Conservation (phyloP, 2,113 vertebrate genomes). For the Pagrus major region DNA sequence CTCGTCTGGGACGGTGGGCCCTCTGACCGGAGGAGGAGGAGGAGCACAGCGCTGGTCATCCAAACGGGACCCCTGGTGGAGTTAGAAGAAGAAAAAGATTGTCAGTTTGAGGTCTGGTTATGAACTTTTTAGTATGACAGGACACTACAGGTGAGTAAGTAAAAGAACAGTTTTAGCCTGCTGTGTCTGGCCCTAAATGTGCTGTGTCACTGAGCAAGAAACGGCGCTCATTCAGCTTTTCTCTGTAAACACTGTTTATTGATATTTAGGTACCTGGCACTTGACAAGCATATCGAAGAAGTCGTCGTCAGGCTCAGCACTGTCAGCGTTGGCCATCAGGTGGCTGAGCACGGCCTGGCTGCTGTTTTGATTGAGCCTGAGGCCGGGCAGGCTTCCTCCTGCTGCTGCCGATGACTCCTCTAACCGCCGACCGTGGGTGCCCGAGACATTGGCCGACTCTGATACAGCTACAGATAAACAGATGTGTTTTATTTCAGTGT, state of each 20-base stretch:
- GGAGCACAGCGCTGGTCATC: constrained; percentile 96
- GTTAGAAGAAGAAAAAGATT: neutral
- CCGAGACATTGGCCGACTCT: constrained; percentile 83
- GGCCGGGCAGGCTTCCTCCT: constrained; percentile 87
- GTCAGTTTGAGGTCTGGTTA: neutral
- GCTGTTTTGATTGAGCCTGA: constrained; percentile 84
- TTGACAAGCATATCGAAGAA: constrained; percentile 96
- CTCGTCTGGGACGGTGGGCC: constrained; percentile 94
- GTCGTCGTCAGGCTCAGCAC: constrained; percentile 89
- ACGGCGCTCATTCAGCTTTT: too few relatives aligned
- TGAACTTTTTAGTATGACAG: neutral
- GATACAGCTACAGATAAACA: constrained; percentile 82
- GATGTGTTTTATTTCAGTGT: neutral
- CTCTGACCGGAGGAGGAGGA: constrained; percentile 87
- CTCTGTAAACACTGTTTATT: neutral
- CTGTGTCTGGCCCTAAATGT: too few relatives aligned
- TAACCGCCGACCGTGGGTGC: constrained; percentile 87
- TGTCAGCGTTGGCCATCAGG: constrained; percentile 85
- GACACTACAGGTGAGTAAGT: too few relatives aligned
- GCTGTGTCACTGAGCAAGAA: too few relatives aligned
- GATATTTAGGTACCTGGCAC: constrained; percentile 86
- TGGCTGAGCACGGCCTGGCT: constrained; percentile 85
- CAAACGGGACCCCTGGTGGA: constrained; percentile 90
- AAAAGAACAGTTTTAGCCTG: too few relatives aligned
- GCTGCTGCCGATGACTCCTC: constrained; percentile 87